Conservation (phyloP, 2,113 vertebrate genomes). For the Scolopax mira region DNA sequence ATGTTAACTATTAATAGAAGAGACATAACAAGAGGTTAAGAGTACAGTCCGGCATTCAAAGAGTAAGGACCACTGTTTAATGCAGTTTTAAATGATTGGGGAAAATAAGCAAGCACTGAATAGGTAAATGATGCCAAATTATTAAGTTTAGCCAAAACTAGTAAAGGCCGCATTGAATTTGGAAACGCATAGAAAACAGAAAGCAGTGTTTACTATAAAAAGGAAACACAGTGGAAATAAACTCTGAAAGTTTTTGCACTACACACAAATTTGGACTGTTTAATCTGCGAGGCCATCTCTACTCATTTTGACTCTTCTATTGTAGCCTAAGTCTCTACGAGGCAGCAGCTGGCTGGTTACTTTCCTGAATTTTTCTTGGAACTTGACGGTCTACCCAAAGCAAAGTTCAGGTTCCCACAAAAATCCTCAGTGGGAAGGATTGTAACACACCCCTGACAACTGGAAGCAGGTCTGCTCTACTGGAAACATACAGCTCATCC, state of each 20-base stretch:
- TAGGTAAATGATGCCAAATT: not conserved
- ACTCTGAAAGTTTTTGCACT: not conserved
- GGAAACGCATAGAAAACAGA: not conserved
- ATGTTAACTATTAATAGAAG: not conserved
- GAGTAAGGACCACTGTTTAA: not conserved
- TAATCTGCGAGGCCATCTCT: not conserved
- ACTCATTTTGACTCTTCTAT: not conserved
- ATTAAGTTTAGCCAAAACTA: not conserved
- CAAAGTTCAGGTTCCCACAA: not conserved
- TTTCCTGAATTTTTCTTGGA: not conserved
- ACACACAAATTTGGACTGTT: not conserved
- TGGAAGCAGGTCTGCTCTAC: not conserved
- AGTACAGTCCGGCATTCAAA: not conserved
- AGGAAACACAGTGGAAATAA: conserved; percentile 32
- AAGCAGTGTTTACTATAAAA: not conserved
- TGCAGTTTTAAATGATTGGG: not conserved
- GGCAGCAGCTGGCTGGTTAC: not conserved
- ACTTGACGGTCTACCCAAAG: not conserved
- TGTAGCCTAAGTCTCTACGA: not conserved
- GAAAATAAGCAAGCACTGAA: not conserved
- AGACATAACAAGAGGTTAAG: not conserved
- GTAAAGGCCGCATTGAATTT: not conserved
- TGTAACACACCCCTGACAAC: not conserved
- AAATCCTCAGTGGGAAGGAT: not conserved
- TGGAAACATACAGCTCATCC: not conserved